Evolutionary conservation across 2,888 invertebrate species (phyloP), one percentile per base, ranked within the genome.

Genomic region (Papilio demoleus): DNA sequence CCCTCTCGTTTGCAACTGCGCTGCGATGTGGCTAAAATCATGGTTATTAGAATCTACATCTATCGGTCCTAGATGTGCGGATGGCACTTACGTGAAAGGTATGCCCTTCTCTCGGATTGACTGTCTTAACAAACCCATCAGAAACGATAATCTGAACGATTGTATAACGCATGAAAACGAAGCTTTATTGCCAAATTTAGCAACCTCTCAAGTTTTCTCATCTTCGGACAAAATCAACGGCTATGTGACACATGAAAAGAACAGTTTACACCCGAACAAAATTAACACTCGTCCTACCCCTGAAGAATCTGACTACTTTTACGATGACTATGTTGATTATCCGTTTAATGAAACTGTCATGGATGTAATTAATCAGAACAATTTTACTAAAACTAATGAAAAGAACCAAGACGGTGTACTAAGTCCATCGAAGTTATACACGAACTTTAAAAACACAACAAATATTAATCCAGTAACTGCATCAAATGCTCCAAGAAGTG

Each of bases 281-380:
- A 67, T 73, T 12, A 81, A 93, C 73, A 66, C 61, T 14, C 93
- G 94, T 61, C 95, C 96, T 5, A 90, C 94, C 2, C 96, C 96
- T 5, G 95, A 95, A 79, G 96, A 96, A 81, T 95, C 96, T 1
- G 97, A 97, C 79, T 97, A 96, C 78, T 95, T 96, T 76, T 97
- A 97, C 80, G 96, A 97, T 77, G 97, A 97, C 74, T 97, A 96
- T 81, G 94, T 96, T 0, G 97, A 97, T 81, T 96, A 96, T 82
- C 95, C 95, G 8, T 94, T 95, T 66, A 95, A 95, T 75, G 95
- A 94, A 73, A 94, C 94, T 42, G 80, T 92, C 66, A 76, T 91
- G 34, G 84, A 90, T 64, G 81, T 83, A n/a, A 72, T 90, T 9
- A 84, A 84, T 71, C 87, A 87, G 74, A 78, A 86, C 31, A 84